phyloP scores from a whole-genome alignment of 2,888 invertebrate genomes.

The Drosophila tanythrix region DNA sequence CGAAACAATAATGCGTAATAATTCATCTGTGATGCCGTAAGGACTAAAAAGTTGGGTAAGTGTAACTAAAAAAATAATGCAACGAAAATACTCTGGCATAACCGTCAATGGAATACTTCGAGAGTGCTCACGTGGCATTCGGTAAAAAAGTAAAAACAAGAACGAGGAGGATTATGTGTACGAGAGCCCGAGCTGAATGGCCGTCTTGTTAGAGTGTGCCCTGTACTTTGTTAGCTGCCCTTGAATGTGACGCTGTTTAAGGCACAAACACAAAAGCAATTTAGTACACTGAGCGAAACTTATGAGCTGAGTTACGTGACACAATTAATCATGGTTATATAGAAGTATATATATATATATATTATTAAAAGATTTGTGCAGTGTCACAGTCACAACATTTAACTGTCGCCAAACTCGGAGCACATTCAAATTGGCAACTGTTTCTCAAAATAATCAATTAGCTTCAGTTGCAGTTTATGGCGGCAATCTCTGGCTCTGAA shows the following conservation, averaged over 20 bases:
- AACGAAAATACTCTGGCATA: conserved; percentile 42
- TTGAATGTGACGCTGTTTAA: conserved; percentile 44
- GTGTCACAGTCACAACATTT: conserved; percentile 54
- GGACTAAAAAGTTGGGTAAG: conserved; percentile 22
- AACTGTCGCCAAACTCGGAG: conserved; percentile 35
- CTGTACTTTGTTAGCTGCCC: conserved; percentile 55
- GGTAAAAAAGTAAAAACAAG: not conserved
- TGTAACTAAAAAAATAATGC: conserved; percentile 26
- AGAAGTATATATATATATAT: conserved; percentile 9
- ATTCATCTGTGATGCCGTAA: conserved; percentile 22
- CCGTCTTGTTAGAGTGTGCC: conserved; percentile 34
- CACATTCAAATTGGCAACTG: conserved; percentile 13
- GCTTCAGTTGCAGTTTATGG: conserved; percentile 16
- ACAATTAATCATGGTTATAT: conserved; percentile 9
- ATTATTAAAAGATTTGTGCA: conserved; percentile 22
- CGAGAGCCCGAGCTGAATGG: conserved; percentile 34
- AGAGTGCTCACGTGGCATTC: conserved; percentile 19
- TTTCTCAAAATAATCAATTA: conserved; percentile 23
- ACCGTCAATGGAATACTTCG: conserved; percentile 30
- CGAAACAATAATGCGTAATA: conserved; percentile 25
- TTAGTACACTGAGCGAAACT: conserved; percentile 37
- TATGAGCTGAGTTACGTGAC: conserved; percentile 31
- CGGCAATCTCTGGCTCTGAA: conserved; percentile 26
- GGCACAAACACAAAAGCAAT: conserved; percentile 60
- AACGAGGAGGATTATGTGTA: conserved; percentile 3